Conservation (phyloP, 1,140 invertebrate genomes). For the Ips typographus region DNA sequence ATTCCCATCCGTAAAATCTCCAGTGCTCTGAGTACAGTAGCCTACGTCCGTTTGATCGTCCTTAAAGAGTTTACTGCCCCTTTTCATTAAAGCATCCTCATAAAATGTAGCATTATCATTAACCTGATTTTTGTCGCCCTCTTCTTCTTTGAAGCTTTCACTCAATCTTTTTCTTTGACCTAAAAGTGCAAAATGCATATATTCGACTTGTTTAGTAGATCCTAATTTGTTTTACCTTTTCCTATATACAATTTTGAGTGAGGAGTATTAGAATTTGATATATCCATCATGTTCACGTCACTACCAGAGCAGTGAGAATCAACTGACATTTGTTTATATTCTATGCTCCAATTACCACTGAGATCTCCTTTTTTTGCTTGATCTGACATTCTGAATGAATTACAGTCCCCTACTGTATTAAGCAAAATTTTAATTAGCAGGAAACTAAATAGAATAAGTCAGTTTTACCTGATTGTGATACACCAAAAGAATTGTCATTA, state of each 20-base stretch:
- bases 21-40: slow-evolving; percentile 36
- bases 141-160: slow-evolving; percentile 47
- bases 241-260: slow-evolving; percentile 45
- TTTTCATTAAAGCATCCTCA: slow-evolving; percentile 19
- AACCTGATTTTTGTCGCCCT: slow-evolving; percentile 18
- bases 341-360: slow-evolving; percentile 48
- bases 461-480: too few species aligned
- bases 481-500: not conserved
- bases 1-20: slow-evolving; percentile 16
- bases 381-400: not conserved
- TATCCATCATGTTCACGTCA: slow-evolving; percentile 40
- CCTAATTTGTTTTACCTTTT: slow-evolving; percentile 9
- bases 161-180: slow-evolving; percentile 49
- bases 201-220: not conserved
- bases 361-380: slow-evolving; percentile 24
- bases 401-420: too few species aligned
- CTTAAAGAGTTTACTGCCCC: slow-evolving; percentile 28
- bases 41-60: slow-evolving; percentile 41
- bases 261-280: slow-evolving; percentile 46
- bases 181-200: slow-evolving; percentile 8
- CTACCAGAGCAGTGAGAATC: slow-evolving; percentile 32
- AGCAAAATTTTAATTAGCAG: too few species aligned
- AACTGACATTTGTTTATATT: slow-evolving; percentile 46
- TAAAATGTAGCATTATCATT: slow-evolving; percentile 30
- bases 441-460: too few species aligned